phyloP scores from a whole-genome alignment of 2,888 invertebrate species.

The Lithophane leautieri region DNA sequence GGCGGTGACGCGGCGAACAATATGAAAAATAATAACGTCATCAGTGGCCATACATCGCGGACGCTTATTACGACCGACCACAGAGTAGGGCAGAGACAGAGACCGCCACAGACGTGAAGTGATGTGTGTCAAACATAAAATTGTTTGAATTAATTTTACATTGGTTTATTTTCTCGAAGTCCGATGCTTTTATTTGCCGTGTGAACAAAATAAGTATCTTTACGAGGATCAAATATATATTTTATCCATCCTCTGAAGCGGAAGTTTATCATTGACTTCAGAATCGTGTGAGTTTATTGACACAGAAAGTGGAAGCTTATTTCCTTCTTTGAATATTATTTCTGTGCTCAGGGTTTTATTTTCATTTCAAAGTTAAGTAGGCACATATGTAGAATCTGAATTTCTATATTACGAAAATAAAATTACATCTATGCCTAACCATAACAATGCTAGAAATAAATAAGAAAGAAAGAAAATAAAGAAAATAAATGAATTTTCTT shows the following conservation, averaged over 20 bases:
- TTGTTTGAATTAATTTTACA: neutral
- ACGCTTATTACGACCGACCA: slow-evolving; percentile 65
- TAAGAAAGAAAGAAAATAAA: too few relatives aligned
- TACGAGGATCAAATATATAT: neutral
- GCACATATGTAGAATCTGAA: too few relatives aligned
- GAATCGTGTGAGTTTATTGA: neutral
- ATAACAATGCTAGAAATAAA: neutral
- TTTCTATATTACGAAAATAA: too few relatives aligned
- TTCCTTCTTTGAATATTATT: neutral
- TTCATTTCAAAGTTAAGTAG: too few relatives aligned
- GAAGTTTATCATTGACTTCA: neutral
- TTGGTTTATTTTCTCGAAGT: neutral
- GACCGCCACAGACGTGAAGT: neutral
- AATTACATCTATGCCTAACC: neutral
- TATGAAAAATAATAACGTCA: slow-evolving; percentile 71
- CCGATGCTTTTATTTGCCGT: neutral
- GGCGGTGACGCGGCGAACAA: slow-evolving; percentile 53
- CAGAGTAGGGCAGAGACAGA: slow-evolving; percentile 39
- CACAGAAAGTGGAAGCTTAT: neutral
- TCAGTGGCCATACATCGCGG: slow-evolving; percentile 67
- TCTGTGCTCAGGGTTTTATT: neutral
- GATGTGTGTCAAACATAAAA: neutral
- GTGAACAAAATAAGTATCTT: neutral
- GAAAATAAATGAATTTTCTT: too few relatives aligned
- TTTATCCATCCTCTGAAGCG: neutral